A percentile compares a stretch with the other conserved stretches of the same genome.
Evolutionary conservation across 2,888 invertebrate species (phyloP).

Genomic region (Drosophila atripex): DNA sequence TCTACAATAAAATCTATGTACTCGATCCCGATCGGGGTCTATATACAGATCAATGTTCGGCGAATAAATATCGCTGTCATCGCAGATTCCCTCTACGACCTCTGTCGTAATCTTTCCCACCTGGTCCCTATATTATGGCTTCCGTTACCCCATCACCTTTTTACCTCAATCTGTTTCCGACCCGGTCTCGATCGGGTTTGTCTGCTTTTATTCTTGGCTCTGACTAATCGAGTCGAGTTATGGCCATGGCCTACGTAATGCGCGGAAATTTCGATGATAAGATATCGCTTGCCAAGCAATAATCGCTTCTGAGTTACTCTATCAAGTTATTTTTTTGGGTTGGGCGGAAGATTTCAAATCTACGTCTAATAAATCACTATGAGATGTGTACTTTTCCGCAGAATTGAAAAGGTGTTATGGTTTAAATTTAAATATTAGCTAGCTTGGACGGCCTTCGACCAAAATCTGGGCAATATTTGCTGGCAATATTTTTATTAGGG

Average conservation of each 20-base stretch:
- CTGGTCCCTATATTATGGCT: conserved; percentile 34
- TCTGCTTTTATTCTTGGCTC: conserved; percentile 34
- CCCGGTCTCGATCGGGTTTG: conserved; percentile 15
- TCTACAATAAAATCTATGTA: conserved; percentile 43
- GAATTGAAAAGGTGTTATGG: neutral
- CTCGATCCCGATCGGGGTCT: conserved; percentile 27
- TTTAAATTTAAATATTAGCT: neutral
- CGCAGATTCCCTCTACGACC: conserved; percentile 10
- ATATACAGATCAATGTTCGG: conserved; percentile 31
- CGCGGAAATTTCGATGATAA: conserved; percentile 58
- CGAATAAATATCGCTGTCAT: conserved; percentile 61
- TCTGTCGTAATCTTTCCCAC: conserved; percentile 43
- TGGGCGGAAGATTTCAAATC: neutral
- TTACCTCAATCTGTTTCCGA: conserved; percentile 26
- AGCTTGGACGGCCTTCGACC: neutral
- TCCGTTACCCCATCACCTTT: conserved; percentile 41
- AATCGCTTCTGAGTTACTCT: conserved; percentile 29
- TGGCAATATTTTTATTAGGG: neutral
- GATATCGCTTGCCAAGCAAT: conserved; percentile 49
- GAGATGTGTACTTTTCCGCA: neutral
- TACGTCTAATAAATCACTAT: neutral
- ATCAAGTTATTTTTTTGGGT: neutral
- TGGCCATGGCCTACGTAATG: conserved; percentile 39
- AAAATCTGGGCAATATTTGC: neutral
- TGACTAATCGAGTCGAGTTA: conserved; percentile 63